These are phyloP conservation scores for Machimus atricapillus DNA, from an alignment of 2,888 invertebrate genomes.

Conservation along the genomic window DNA sequence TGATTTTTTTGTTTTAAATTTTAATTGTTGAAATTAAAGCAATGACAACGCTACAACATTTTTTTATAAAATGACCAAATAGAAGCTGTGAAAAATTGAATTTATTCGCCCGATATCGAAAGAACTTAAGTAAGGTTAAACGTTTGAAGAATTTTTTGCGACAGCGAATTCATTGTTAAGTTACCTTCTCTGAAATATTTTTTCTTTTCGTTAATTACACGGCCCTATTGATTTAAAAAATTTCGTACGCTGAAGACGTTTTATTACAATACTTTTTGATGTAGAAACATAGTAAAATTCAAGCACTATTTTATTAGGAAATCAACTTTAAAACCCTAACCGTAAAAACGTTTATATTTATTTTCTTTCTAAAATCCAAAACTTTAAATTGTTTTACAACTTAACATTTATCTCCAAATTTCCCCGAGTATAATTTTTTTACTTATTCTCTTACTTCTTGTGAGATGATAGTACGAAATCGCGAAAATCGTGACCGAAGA, in stretches of 20 bases:
- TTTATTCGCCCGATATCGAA: conserved; percentile 42
- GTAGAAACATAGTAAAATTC: too few species aligned
- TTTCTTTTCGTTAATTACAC: background rate
- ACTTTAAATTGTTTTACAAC: too few species aligned
- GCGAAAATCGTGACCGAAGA: too few species aligned
- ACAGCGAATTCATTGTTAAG: background rate
- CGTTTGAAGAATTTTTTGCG: conserved; percentile 36
- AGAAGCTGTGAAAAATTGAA: conserved; percentile 47
- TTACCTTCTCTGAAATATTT: background rate
- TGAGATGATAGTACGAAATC: too few species aligned
- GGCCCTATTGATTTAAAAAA: background rate
- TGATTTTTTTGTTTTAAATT: conserved; percentile 4
- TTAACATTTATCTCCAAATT: too few species aligned
- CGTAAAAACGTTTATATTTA: too few species aligned
- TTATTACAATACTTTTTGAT: too few species aligned
- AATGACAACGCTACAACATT: conserved; percentile 28
- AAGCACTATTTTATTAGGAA: too few species aligned
- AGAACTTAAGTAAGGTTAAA: background rate
- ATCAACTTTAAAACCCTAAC: too few species aligned
- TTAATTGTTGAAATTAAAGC: conserved; percentile 30
- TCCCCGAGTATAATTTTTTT: too few species aligned
- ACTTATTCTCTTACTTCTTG: too few species aligned
- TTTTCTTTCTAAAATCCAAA: too few species aligned
- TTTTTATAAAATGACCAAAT: conserved; percentile 46
- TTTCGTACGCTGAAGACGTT: background rate